Evolutionary conservation across 1,140 invertebrate genomes (phyloP), one percentile per base, ranked within the genome.

Genomic region (Amphibalanus amphitrite): DNA sequence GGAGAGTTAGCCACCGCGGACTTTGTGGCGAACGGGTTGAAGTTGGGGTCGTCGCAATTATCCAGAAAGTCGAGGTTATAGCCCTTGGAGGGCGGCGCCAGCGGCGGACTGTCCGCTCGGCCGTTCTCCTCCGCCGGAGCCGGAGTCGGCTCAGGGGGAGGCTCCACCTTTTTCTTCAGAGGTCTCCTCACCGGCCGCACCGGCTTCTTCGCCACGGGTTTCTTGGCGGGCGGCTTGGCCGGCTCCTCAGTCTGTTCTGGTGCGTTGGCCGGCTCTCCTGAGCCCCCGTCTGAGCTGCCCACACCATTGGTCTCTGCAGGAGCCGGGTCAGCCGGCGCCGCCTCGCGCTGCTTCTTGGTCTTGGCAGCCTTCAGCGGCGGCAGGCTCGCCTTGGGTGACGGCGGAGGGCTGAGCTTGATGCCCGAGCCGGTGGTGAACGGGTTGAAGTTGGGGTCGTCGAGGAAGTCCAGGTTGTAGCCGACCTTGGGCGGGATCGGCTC

Each of bases 1-100:
- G 74, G 74, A 26, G 73, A 71, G 47, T 69, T 74, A n/a, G 71
- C 70, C 25, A 75, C 71, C 33, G 59, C 70, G 47, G 72, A 69
- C 70, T 75, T 73, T 6, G 75, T 74, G 28, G 72, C 74, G 73
- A 75, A 75, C 26, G 75, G 75, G 28, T 75, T 75, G 40, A 75
- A 75, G 70, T 75, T 75, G 25, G 75, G 75, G 40, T 75, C 75
- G 69, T 75, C 75, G 30, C 74, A 33, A 30, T 70, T 69, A 47
- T 75, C 74, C 6, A 75, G 70, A 29, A 75, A 75, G 70, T 75
- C 75, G 29, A 75, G 72, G 59, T 73, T 74, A 67, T 75, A 75
- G 25, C 67, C 47, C 25, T 74, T 73, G 70, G 71, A 71, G 25
- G 74, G 73, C 29, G 69, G 29, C 33, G 33, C 33, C 47, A 59